Percentiles rank a stretch among this genome's conserved stretches.
phyloP scores from a whole-genome alignment of 2,888 invertebrate genomes.

The Parnassius mnemosyne region DNA sequence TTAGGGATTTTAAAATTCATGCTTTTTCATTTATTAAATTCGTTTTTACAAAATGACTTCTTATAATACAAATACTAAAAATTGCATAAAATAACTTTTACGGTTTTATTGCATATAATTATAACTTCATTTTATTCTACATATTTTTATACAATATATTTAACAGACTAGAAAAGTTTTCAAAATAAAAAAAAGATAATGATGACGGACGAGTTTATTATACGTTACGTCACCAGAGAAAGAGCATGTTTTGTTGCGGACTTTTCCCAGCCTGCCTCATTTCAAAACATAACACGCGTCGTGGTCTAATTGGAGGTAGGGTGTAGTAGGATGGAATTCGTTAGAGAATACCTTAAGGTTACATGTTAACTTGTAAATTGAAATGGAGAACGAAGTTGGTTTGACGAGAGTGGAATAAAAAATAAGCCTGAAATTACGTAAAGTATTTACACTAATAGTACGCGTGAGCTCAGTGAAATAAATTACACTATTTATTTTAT shows the following conservation, averaged over 20 bases:
- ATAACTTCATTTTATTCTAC: too few species aligned
- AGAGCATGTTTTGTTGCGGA: constrained; percentile 2
- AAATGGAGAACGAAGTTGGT: constrained; percentile 11
- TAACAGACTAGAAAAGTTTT: too few species aligned
- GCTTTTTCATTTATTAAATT: too few species aligned
- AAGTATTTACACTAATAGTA: too few species aligned
- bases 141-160: too few species aligned
- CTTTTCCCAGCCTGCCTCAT: constrained; percentile 21
- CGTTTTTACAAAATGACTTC: too few species aligned
- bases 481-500: too few species aligned
- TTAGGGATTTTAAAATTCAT: too few species aligned
- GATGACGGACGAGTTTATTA: constrained; percentile 17
- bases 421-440: not conserved
- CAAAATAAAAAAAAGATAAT: not conserved
- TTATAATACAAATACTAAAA: too few species aligned
- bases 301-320: constrained; percentile 21
- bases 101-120: not conserved
- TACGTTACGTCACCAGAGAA: constrained; percentile 9
- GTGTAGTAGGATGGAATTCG: constrained; percentile 23
- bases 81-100: too few species aligned
- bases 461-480: too few species aligned
- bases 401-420: not conserved
- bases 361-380: constrained; percentile 18
- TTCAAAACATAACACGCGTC: constrained; percentile 25
- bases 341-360: constrained; percentile 22